Conservation (phyloP, 2,797 vertebrate genomes). For the Monodelphis domestica region DNA sequence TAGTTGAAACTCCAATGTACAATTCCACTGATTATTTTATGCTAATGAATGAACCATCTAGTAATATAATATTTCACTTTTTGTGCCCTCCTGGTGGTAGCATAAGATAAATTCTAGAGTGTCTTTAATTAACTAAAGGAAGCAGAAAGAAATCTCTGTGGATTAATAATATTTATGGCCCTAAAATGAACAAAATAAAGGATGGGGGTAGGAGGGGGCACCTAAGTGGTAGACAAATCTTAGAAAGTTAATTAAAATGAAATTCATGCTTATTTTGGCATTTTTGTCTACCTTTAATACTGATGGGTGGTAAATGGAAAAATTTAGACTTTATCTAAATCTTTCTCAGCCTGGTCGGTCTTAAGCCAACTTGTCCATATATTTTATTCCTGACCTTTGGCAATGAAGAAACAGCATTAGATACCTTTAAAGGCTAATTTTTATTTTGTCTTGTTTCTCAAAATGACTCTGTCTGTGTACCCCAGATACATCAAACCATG, state of each 20-base stretch:
- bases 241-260: conserved; percentile 83
- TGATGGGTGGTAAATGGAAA: conserved; percentile 52
- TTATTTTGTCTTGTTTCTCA: neutral
- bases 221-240: conserved; percentile 76
- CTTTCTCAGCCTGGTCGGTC: conserved; percentile 8
- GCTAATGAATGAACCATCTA: conserved; percentile 84
- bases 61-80: conserved; percentile 85
- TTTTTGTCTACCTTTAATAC: conserved; percentile 34
- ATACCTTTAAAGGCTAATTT: neutral
- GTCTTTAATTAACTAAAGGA: conserved; percentile 88
- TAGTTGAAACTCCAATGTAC: conserved; percentile 71
- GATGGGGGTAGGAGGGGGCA: conserved; percentile 77
- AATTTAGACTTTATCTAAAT: conserved; percentile 24
- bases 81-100: conserved; percentile 86
- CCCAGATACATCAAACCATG: neutral
- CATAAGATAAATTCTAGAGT: conserved; percentile 84
- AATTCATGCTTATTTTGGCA: conserved; percentile 80
- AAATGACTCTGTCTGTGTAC: neutral
- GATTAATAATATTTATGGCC: conserved; percentile 87
- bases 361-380: conserved; percentile 2
- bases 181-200: conserved; percentile 83
- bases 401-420: neutral
- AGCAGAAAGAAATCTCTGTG: conserved; percentile 84
- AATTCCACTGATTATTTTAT: conserved; percentile 83
- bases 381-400: neutral